Evolutionary conservation across 2,888 invertebrate species (phyloP), one percentile per base, ranked within the genome.

Genomic region (Temnothorax unifasciatus): DNA sequence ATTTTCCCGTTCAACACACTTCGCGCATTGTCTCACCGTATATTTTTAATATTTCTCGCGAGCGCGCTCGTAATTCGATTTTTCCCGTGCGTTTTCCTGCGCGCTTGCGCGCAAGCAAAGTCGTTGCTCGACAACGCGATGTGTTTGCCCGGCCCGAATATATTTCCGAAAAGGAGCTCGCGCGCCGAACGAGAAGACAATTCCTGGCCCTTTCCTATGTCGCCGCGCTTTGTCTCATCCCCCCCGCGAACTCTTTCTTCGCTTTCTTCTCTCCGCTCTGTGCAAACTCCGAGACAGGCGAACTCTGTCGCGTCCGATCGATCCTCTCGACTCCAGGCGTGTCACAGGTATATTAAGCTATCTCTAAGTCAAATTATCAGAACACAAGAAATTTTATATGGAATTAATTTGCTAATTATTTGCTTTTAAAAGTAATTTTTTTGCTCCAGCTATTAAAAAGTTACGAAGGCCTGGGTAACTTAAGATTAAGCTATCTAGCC

Each of bases 1-100:
- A 57, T 77, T 68, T 44, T 44, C n/a, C 57, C 44, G 9, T 73
- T 73, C 59, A 13, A 21, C 71, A 71, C 44, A 47, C 71, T 71
- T 79, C 34, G 9, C 21, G 34, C 2, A 54, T 66, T 25, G 38
- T 25, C 25, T 41, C 29, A 8, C 59, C 79, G 25, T 73, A 73
- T 81, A 81, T 81, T 71, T 81, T 81, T 81, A 81, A 81, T 81
- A 73, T 81, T 71, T 81, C 59, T 57, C 59, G 38, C 71, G 59
- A 50, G 21, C 77, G 69, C 57, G 77, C 79, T 47, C 5, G 71
- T 73, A 81, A 81, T 61, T 81, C 38, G 79, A 81, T 81, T 81
- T 79, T 73, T 21, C 79, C 15, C 6, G 21, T 44, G 54, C 47
- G 29, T 77, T 77, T 68, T 44, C 57, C 29, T 54, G 57, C 34